Percentiles rank a stretch among this genome's conserved stretches.
These are phyloP conservation scores for Simalia tracyae DNA, from an alignment of 2,797 vertebrate species.

Conservation along the genomic window DNA sequence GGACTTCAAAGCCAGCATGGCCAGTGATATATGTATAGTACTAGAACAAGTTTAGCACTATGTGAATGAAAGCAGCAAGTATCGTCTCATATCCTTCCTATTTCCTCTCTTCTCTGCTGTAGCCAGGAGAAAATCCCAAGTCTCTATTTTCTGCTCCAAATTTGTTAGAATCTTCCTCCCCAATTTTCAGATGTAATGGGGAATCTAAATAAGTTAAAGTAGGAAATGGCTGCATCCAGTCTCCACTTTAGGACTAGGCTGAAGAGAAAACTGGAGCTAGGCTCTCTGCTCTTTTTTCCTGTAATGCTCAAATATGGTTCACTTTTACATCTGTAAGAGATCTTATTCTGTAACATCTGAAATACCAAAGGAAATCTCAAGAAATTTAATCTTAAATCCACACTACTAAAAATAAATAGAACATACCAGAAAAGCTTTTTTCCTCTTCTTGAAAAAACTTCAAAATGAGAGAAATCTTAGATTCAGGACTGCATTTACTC, in stretches of 20 bases:
- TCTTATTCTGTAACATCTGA: background rate
- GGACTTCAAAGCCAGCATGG: background rate
- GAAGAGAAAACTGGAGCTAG: background rate
- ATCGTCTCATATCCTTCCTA: background rate
- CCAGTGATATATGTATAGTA: background rate
- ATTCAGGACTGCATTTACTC: background rate
- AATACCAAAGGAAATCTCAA: background rate
- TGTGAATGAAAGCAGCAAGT: background rate
- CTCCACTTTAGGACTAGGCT: background rate
- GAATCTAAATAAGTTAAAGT: background rate
- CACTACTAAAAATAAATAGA: background rate
- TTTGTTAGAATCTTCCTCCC: background rate
- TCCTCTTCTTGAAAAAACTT: background rate
- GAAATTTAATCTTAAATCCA: background rate
- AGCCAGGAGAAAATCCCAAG: background rate
- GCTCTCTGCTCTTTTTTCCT: background rate
- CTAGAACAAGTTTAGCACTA: background rate
- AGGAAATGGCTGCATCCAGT: background rate
- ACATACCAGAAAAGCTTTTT: conserved; percentile 7
- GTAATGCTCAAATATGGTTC: background rate
- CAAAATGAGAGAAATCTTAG: background rate
- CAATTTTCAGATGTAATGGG: background rate
- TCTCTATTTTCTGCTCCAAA: background rate
- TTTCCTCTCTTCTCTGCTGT: background rate
- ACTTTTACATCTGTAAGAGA: background rate